These are phyloP conservation scores for Pelusios castaneus DNA, from an alignment of 2,113 vertebrate genomes.

Conservation along the genomic window DNA sequence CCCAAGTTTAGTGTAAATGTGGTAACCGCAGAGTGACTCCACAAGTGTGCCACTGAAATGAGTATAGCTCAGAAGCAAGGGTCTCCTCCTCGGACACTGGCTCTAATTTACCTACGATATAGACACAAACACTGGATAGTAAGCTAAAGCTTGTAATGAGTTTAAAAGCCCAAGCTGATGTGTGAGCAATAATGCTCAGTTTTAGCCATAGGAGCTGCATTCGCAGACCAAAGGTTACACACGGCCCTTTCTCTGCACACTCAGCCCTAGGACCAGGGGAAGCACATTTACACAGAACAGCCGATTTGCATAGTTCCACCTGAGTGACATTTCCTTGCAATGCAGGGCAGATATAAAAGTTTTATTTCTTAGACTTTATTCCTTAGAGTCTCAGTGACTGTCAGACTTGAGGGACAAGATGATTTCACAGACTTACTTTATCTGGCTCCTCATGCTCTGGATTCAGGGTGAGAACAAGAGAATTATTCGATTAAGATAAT, in stretches of 20 bases:
- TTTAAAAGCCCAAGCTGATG: not conserved
- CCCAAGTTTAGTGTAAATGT: not conserved
- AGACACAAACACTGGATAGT: not conserved
- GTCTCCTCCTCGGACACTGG: not conserved
- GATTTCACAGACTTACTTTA: not conserved
- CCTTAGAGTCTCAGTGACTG: not conserved
- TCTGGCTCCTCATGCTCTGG: not conserved
- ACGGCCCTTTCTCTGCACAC: not conserved
- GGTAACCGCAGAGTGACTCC: not conserved
- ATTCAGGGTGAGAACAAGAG: not conserved
- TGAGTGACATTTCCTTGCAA: not conserved
- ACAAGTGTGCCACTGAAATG: not conserved
- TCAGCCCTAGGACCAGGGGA: accelerated
- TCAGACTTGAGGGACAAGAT: not conserved
- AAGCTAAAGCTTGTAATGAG: not conserved
- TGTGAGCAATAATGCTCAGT: not conserved
- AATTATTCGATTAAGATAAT: not conserved
- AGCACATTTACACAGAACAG: not conserved
- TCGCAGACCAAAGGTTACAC: not conserved
- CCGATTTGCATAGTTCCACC: not conserved
- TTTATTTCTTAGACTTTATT: not conserved
- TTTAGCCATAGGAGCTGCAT: not conserved
- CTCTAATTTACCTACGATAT: not conserved
- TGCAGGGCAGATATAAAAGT: not conserved
- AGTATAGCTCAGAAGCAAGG: not conserved